These are phyloP conservation scores for Synanthedon vespiformis DNA, from an alignment of 2,888 invertebrate species.

Conservation along the genomic window DNA sequence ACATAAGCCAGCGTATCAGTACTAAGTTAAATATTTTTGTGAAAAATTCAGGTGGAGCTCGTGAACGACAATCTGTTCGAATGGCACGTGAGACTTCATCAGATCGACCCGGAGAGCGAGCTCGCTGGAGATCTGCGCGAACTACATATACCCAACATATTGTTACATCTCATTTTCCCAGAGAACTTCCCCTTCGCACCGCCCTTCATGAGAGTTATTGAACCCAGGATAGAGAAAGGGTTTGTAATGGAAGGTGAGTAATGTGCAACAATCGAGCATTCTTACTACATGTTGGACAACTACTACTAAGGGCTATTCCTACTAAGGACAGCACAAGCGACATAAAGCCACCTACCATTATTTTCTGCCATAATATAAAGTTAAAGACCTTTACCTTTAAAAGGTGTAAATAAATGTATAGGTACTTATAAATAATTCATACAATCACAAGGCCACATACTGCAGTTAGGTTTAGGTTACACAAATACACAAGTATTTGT, in stretches of 20 bases:
- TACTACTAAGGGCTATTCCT: too few species aligned
- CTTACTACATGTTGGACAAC: not conserved
- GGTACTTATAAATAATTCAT: too few species aligned
- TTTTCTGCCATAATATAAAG: too few species aligned
- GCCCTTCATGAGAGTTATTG: conserved; percentile 86
- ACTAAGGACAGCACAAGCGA: too few species aligned
- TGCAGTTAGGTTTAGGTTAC: too few species aligned
- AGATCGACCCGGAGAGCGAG: conserved; percentile 87
- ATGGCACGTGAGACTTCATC: conserved; percentile 86
- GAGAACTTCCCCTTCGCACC: conserved; percentile 92
- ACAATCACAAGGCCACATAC: too few species aligned
- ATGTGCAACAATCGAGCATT: not conserved
- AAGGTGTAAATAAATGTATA: too few species aligned
- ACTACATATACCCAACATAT: conserved; percentile 78
- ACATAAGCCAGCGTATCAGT: too few species aligned
- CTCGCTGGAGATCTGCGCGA: conserved; percentile 85
- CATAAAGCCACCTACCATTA: too few species aligned
- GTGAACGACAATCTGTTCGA: conserved; percentile 89
- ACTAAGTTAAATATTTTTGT: too few species aligned
- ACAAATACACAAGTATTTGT: too few species aligned
- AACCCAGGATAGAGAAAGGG: conserved; percentile 84
- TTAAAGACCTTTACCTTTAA: too few species aligned
- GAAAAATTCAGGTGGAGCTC: conserved; percentile 73
- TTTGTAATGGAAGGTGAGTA: conserved; percentile 85
- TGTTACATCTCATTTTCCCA: conserved; percentile 85